Evolutionary conservation across 2,797 vertebrate species (phyloP).

Genomic region (Chaetodon trifasciatus): DNA sequence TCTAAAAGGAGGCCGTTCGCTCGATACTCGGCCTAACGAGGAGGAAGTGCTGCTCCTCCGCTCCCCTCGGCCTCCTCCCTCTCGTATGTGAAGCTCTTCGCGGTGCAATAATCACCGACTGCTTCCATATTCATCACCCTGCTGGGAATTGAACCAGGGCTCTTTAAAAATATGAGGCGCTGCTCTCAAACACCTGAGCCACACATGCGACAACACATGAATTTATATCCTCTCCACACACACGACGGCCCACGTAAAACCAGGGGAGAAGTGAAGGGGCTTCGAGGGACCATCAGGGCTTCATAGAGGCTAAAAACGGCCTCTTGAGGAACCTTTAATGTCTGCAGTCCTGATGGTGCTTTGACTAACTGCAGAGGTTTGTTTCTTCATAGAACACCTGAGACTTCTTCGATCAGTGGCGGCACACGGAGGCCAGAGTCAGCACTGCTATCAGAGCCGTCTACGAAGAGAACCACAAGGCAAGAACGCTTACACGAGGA

Average conservation of each 20-base stretch:
- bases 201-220: neutral
- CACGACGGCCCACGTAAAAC: neutral
- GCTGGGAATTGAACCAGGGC: constrained; percentile 8
- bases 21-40: constrained; percentile 14
- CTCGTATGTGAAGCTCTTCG: constrained; percentile 11
- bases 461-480: neutral
- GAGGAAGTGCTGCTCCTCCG: constrained; percentile 9
- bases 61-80: neutral
- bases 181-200: constrained; percentile 43
- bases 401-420: too few relatives aligned
- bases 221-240: neutral
- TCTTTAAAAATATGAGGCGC: neutral
- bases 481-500: too few relatives aligned
- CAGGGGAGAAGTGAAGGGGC: neutral
- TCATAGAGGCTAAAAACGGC: neutral
- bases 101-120: constrained; percentile 20
- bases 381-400: neutral
- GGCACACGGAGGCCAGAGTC: too few relatives aligned
- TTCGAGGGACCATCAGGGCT: neutral
- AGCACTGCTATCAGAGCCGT: neutral
- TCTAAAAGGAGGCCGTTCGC: neutral
- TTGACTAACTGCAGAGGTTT: too few relatives aligned
- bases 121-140: constrained; percentile 23
- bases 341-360: neutral
- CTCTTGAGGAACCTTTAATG: neutral